Evolutionary conservation across 2,797 vertebrate genomes (phyloP), one percentile per base, ranked within the genome.

Genomic region (Lates japonicus): DNA sequence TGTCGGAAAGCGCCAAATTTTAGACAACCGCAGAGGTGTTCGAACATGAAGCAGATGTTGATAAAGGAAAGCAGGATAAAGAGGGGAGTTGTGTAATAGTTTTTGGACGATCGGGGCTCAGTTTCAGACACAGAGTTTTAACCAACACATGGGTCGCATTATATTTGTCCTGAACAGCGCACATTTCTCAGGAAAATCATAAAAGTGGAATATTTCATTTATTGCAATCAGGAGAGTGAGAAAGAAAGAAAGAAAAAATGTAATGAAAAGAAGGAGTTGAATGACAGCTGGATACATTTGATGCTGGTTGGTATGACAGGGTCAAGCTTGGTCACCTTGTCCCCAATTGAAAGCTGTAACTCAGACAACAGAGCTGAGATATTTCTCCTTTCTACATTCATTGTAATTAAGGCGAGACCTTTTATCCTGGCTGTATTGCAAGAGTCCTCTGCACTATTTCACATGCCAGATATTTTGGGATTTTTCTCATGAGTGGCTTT

Each of bases 11-110:
- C 72, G 74, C 74, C 77, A 74, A 79, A 71, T 75, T 78, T 71
- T 60, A 71, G 68, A 81, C 52, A 63, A 85, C 82, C 87, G 74
- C 86, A 85, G 83, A 74, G 77, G 75, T 81, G 78, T 92, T 78
- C 1, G 33, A 87, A 78, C 87, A 85, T 57, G 70, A 80, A 78
- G 83, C 91, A 91, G 90, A 92, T 94, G 90, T 88, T 70, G 80
- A 90, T 78, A 77, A 92, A 92, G 79, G 76, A 61, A 89, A 83
- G 59, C 31, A 25, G 80, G 66, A 90, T 82, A 78, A 89, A 81
- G 69, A 62, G 68, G 76, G 37, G 35, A 41, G 70, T 93, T 93
- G 83, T 75, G 91, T 73, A 94, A 93, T 54, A 55, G 22, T 74
- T 77, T 85, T 54, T 86, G 87, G 76, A 85, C 49, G 68, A 80